Conservation (phyloP, 2,113 vertebrate genomes). For the Heterocephalus glaber region DNA sequence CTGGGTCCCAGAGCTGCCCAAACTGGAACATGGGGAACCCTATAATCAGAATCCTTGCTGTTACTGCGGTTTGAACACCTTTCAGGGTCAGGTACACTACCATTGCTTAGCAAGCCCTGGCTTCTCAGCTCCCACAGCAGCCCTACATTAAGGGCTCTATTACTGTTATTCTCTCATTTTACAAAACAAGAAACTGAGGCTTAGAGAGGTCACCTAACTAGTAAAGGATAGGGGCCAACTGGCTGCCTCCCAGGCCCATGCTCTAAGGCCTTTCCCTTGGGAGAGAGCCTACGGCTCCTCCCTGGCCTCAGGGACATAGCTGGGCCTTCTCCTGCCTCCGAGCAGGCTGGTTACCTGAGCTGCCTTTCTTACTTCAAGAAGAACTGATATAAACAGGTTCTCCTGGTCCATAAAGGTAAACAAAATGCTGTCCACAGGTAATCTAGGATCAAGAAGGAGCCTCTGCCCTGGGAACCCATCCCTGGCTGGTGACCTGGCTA, state of each 20-base stretch:
- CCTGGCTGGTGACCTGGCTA: not conserved
- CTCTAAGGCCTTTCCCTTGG: not conserved
- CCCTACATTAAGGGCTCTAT: not conserved
- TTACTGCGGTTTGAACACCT: not conserved
- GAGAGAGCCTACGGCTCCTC: not conserved
- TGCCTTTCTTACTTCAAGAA: not conserved
- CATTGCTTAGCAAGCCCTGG: not conserved
- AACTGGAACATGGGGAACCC: not conserved
- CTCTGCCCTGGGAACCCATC: slow-evolving; percentile 21
- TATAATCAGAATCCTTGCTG: not conserved
- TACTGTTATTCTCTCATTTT: not conserved
- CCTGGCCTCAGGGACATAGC: not conserved
- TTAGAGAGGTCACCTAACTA: not conserved
- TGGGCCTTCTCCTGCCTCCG: not conserved
- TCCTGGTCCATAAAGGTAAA: slow-evolving; percentile 29
- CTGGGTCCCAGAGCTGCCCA: not conserved
- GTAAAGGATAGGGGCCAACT: not conserved
- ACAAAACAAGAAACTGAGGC: slow-evolving; percentile 12
- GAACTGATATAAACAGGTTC: not conserved
- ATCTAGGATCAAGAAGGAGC: not conserved
- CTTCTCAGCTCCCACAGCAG: not conserved
- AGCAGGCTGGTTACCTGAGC: not conserved
- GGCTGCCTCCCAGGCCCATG: not conserved
- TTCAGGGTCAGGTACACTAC: not conserved
- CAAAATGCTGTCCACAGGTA: not conserved